Evolutionary conservation across 2,888 invertebrate genomes (phyloP).

Genomic region (Steinernema carpocapsae): DNA sequence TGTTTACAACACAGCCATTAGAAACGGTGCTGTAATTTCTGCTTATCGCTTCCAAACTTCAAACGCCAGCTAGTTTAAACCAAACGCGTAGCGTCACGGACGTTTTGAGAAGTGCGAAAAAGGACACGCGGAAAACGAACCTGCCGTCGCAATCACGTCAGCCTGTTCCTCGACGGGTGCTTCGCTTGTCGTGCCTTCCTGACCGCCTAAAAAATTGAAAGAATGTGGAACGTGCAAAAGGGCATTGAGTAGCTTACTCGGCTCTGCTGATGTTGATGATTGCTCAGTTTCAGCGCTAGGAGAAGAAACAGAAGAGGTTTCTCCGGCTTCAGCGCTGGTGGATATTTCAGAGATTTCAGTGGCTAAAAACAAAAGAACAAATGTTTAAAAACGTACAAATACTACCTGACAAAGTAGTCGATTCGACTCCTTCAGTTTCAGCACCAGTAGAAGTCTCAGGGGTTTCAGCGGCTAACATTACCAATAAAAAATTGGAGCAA

Average conservation of each 20-base stretch:
- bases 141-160: constrained; percentile 18
- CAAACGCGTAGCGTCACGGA: too few relatives aligned
- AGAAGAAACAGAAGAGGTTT: not conserved
- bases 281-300: not conserved
- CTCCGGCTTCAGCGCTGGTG: not conserved
- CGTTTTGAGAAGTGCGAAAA: too few relatives aligned
- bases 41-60: too few relatives aligned
- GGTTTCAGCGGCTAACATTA: not conserved
- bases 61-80: too few relatives aligned
- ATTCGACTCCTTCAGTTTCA: not conserved
- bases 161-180: constrained; percentile 9
- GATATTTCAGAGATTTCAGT: not conserved
- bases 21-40: too few relatives aligned
- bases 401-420: too few relatives aligned
- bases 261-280: not conserved
- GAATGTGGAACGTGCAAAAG: constrained; percentile 8
- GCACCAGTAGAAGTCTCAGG: not conserved
- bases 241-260: not conserved
- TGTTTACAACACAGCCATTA: too few relatives aligned
- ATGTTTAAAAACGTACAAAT: too few relatives aligned
- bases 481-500: not conserved
- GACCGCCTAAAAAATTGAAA: constrained; percentile 29
- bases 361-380: constrained; percentile 1
- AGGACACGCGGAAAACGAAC: constrained; percentile 4
- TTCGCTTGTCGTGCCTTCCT: constrained; percentile 19